Percentiles rank a stretch among this genome's conserved stretches.
Conservation (phyloP, 64 coral and sea anemone genomes). For the Exaiptasia diaphana region DNA sequence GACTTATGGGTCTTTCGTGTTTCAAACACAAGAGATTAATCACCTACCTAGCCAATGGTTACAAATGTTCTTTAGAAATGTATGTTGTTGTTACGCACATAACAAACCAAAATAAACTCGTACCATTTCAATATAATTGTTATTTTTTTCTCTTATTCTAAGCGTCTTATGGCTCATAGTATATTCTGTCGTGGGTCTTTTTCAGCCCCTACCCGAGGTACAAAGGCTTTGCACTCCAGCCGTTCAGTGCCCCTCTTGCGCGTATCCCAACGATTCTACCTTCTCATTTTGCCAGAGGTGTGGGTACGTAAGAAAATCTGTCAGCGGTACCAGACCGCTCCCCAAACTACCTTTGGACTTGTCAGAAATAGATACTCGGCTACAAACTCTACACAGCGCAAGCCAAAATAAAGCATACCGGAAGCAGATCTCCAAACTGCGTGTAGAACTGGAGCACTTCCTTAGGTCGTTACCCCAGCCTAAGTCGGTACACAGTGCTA, state of each 20-base stretch:
- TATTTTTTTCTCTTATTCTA: too few relatives aligned
- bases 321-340: background rate
- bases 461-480: background rate
- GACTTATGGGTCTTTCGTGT: constrained; percentile 50
- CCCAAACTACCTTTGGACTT: background rate
- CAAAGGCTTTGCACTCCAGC: constrained; percentile 25
- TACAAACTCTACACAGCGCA: background rate
- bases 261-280: background rate
- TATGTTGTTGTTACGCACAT: too few relatives aligned
- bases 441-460: background rate
- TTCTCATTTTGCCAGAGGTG: constrained; percentile 51
- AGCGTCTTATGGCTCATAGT: too few relatives aligned
- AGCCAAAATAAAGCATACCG: background rate
- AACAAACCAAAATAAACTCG: too few relatives aligned
- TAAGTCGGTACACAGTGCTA: background rate
- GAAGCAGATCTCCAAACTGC: background rate
- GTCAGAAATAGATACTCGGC: background rate
- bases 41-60: too few relatives aligned
- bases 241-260: background rate
- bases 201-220: constrained; percentile 2
- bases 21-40: too few relatives aligned
- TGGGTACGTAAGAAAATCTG: background rate
- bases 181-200: too few relatives aligned
- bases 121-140: too few relatives aligned
- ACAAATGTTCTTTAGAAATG: too few relatives aligned